These are phyloP conservation scores for Seriola dumerili DNA, from an alignment of 2,113 vertebrate genomes.

Conservation along the genomic window DNA sequence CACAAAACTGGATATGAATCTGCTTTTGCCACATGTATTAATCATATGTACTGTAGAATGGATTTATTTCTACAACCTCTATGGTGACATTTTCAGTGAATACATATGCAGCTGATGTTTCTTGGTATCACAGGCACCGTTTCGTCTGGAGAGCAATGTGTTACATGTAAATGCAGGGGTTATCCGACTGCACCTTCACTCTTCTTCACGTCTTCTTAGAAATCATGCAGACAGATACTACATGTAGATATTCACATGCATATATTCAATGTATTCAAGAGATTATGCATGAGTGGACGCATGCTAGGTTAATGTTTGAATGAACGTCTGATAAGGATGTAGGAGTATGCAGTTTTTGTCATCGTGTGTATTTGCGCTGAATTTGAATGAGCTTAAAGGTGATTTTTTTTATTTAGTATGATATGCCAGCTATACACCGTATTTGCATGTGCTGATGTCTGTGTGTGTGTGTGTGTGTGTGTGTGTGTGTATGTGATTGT, in stretches of 20 bases:
- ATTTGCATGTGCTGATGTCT: neutral
- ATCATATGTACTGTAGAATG: neutral
- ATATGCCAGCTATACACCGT: neutral
- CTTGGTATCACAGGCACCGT: neutral
- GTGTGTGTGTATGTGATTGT: conserved; percentile 20
- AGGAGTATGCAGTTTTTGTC: neutral
- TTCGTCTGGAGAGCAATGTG: neutral
- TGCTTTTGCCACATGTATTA: neutral
- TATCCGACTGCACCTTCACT: neutral
- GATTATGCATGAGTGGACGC: neutral
- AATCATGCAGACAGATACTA: neutral
- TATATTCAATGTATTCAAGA: conserved; percentile 20
- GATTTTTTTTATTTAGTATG: neutral
- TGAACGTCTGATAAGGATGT: neutral
- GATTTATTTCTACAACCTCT: neutral
- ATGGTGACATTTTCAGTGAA: neutral
- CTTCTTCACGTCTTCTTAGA: neutral
- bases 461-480: neutral
- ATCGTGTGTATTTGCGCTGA: neutral
- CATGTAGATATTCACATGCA: neutral
- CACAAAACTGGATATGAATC: neutral
- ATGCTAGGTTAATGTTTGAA: neutral
- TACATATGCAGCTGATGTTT: neutral
- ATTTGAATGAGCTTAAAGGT: neutral
- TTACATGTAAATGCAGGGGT: neutral